Base-by-base conservation (phyloP, 2,113 vertebrate species). In the Lycaon pictus region DNA sequence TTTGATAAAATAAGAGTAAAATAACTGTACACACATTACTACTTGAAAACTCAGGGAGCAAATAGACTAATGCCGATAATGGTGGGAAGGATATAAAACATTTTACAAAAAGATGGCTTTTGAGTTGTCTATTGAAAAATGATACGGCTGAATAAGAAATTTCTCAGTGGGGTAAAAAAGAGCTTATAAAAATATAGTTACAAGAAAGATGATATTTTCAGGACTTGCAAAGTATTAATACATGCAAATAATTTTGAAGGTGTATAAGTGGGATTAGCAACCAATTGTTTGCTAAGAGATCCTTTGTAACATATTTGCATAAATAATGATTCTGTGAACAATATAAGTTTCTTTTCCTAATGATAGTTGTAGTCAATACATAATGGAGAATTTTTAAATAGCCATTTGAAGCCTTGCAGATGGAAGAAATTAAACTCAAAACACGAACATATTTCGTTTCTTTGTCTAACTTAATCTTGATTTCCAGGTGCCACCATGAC, bases 351-450 rank as follows among this genome's bases (percentile, higher is more conserved):
- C 15, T 86, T 90, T 94, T 72, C 8, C n/a, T 51, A 91, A 0
- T 88, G 53, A 77, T 80, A 93, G 58, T 55, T 90, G 1, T 2
- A 93, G 17, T 95, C 37, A 77, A 79, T 81, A 72, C 16, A 58
- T 67, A 89, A 93, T 96, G 60, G 0, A 7, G 29, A 96, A 88
- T 60, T 65, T 58, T 97, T 88, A 87, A 94, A 62, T 96, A 97
- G 29, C 20, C 71, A 94, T 69, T 72, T 25, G 89, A 53, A 93
- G 58, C 16, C 0, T 62, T 76, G 5, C 16, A 97, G 77, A 60
- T 98, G 81, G 53, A 94, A 98, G 32, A 96, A 98, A 97, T 96
- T 43, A 97, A 98, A 90, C 35, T 88, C 23, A 43, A 88, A 98
- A 90, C 27, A 81, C 19, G 7, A 96, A 82, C 65, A 95, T 3